These are phyloP conservation scores for Nomada hirtipes DNA, from an alignment of 2,888 invertebrate genomes.

Conservation along the genomic window DNA sequence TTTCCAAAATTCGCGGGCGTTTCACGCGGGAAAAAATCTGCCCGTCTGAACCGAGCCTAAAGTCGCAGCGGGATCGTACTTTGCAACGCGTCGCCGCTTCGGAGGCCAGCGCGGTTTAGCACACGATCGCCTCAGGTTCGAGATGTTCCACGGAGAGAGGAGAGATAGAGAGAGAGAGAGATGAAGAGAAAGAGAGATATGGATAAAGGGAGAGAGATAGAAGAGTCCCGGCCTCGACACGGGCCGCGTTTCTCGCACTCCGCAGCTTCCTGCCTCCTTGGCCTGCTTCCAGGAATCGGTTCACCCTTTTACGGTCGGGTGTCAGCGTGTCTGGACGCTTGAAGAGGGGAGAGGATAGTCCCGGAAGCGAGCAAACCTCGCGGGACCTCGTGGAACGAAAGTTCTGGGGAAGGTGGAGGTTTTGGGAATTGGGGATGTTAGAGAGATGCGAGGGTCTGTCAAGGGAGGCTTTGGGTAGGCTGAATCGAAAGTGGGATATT, in stretches of 20 bases:
- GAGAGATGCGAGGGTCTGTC: too few species aligned
- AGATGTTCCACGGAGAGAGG: neutral
- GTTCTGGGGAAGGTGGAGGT: neutral
- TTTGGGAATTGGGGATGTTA: neutral
- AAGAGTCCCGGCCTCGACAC: constrained; percentile 28
- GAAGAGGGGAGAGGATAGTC: neutral
- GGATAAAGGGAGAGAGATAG: neutral
- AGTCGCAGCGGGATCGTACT: constrained; percentile 35
- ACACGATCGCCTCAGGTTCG: constrained; percentile 3
- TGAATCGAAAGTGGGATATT: too few species aligned
- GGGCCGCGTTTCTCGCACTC: constrained; percentile 21
- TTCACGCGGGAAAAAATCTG: too few species aligned
- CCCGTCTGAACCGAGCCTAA: constrained; percentile 17
- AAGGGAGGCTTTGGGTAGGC: too few species aligned
- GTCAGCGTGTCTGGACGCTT: constrained; percentile 22
- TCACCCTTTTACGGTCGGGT: constrained; percentile 45
- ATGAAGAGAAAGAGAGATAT: neutral
- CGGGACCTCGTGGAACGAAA: neutral
- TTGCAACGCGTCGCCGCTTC: constrained; percentile 11
- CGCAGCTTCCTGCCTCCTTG: constrained; percentile 31
- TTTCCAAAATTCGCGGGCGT: too few species aligned
- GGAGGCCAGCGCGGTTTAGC: constrained; percentile 11
- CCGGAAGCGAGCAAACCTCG: constrained; percentile 30
- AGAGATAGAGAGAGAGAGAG: neutral
- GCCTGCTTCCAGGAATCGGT: constrained; percentile 46